phyloP scores from a whole-genome alignment of 2,113 vertebrate genomes.

The Thymallus thymallus region DNA sequence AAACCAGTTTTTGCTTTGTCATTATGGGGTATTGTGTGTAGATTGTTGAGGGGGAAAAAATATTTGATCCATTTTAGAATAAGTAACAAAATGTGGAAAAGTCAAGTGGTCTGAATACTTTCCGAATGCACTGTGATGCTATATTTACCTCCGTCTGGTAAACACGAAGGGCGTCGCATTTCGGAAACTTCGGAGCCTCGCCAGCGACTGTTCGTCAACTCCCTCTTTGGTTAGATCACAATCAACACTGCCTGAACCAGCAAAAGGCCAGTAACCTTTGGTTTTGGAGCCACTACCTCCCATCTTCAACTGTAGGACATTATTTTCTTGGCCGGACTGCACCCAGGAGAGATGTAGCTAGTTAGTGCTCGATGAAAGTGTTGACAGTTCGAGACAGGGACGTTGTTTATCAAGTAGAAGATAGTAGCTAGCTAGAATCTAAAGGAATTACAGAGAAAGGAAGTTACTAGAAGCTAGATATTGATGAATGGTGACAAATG shows the following conservation, averaged over 20 bases:
- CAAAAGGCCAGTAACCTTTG: conserved; percentile 90
- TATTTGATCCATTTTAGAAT: no score
- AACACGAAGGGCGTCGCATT: conserved; percentile 88
- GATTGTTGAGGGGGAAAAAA: no score
- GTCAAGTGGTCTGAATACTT: no score
- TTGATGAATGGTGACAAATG: no score
- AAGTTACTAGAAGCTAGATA: no score
- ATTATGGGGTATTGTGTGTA: no score
- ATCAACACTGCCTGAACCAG: conserved; percentile 75
- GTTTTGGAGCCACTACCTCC: conserved; percentile 89
- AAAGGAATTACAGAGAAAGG: conserved; percentile 19
- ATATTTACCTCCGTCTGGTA: conserved; percentile 85
- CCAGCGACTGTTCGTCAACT: conserved; percentile 77
- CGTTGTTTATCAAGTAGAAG: no score
- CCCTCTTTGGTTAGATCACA: conserved; percentile 73
- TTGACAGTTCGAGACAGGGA: conserved; percentile 4
- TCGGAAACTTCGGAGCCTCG: conserved; percentile 75
- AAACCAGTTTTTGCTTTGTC: no score
- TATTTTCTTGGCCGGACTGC: conserved; percentile 66
- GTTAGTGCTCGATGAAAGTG: conserved; percentile 29
- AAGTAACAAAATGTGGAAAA: no score
- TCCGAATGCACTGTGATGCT: background rate
- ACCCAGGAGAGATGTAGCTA: conserved; percentile 41
- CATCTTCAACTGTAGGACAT: conserved; percentile 86
- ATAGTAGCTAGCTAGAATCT: conserved; percentile 16